Conservation (phyloP, 2,113 vertebrate genomes). For the Ophthalmolycus amberensis region DNA sequence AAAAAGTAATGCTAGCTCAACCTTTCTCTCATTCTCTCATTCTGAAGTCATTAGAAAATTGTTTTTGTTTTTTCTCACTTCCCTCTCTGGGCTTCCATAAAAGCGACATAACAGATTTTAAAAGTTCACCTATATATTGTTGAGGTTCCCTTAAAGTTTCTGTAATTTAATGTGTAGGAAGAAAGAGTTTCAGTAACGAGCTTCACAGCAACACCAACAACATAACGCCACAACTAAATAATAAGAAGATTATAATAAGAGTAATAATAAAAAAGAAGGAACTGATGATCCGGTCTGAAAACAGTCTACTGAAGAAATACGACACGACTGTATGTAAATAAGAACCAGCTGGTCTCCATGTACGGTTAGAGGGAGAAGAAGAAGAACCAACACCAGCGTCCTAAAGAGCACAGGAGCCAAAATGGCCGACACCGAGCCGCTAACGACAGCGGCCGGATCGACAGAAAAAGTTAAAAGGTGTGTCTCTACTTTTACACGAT, state of each 20-base stretch:
- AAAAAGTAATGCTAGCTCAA: neutral
- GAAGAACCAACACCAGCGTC: neutral
- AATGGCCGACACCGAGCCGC: neutral
- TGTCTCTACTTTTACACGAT: neutral
- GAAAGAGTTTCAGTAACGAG: neutral
- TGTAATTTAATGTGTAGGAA: neutral
- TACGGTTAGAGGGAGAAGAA: neutral
- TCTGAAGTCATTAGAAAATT: too few relatives aligned
- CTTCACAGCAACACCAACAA: constrained; percentile 13
- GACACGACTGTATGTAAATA: constrained; percentile 30
- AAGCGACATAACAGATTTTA: neutral
- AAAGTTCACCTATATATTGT: neutral
- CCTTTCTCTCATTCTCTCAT: too few relatives aligned
- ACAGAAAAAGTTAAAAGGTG: too few relatives aligned
- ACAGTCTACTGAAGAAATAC: constrained; percentile 19
- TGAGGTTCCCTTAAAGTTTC: neutral
- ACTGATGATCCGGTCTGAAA: neutral
- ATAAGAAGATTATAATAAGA: neutral
- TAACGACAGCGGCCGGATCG: neutral
- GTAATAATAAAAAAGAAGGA: neutral
- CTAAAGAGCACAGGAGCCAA: neutral
- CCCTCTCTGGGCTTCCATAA: neutral
- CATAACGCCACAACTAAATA: neutral
- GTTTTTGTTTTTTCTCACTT: too few relatives aligned
- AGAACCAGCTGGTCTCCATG: constrained; percentile 15